Evolutionary conservation across 2,113 vertebrate genomes (phyloP), one percentile per base, ranked within the genome.

Genomic region (Seriola quinqueradiata): DNA sequence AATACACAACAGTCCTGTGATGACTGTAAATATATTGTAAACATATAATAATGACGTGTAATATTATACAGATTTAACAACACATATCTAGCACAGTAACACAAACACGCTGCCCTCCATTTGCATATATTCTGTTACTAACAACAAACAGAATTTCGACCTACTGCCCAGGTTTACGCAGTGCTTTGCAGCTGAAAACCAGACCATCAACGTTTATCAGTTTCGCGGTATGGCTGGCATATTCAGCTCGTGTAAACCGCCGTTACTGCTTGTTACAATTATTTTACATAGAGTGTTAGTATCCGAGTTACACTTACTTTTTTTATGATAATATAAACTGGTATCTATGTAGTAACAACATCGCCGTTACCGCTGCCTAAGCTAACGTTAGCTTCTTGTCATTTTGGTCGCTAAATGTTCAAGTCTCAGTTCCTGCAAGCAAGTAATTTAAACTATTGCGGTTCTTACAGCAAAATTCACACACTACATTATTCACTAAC

Each of bases 161-260:
- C 91, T 88, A 90, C 93, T 59, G 87, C 92, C 81, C 65, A n/a
- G 0, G 19, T 67, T 85, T 90, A 77, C 52, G 5, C n/a, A 16
- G 21, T 38, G 11, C 48, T 59, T 63, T 81, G 11, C 63, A 38
- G 72, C 92, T 69, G 61, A 70, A 67, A 88, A 90, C 87, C 92
- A 91, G 3, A 67, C 77, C 23, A 93, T 69, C 85, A 87, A 89
- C 28, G 23, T 1, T 21, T 23, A 5, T 50, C 21, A 10, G 16
- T 57, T 52, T 44, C 21, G 34, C 63, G 13, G 58, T 13, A 7
- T 40, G 46, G 19, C 32, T 36, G 38, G 4, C 3, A 21, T 3
- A 0, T 38, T 23, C 34, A 23, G 8, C 34, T 44, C 11, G 8
- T 63, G 4, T 38, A 28, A 46, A 2, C 1, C 6, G 8, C 11